Evolutionary conservation across 2,888 invertebrate genomes (phyloP).

Genomic region (Idaea straminata): DNA sequence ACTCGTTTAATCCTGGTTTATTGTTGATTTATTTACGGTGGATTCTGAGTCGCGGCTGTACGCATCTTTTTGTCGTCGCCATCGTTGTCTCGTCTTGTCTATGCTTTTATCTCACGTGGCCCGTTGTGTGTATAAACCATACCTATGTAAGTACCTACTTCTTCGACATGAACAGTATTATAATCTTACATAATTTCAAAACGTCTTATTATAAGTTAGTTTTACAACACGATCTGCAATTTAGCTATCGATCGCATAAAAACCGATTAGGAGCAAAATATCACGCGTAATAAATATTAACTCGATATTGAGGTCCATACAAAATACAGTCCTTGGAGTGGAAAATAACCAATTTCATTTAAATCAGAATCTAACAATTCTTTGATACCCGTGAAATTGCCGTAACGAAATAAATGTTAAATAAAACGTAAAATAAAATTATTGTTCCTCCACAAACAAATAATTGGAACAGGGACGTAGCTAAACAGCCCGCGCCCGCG

Average conservation of each 20-base stretch:
- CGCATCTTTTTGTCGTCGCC: not conserved
- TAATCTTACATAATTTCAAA: not conserved
- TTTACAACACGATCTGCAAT: slow-evolving; percentile 39
- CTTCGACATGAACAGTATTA: not conserved
- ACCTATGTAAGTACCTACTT: not conserved
- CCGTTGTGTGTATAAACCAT: not conserved
- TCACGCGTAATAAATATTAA: slow-evolving; percentile 72
- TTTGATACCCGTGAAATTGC: slow-evolving; percentile 80
- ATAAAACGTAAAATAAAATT: slow-evolving; percentile 81
- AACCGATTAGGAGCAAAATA: slow-evolving; percentile 62
- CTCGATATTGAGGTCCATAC: slow-evolving; percentile 43
- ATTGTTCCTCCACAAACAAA: slow-evolving; percentile 79
- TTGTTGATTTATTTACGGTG: slow-evolving; percentile 70
- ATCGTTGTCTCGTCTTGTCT: slow-evolving; percentile 1
- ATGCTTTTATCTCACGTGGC: not conserved
- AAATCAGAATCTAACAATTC: slow-evolving; percentile 79
- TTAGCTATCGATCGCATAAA: slow-evolving; percentile 45
- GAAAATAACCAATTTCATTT: slow-evolving; percentile 78
- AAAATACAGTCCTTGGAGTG: slow-evolving; percentile 65
- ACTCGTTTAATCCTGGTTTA: slow-evolving; percentile 75
- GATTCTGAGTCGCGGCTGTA: slow-evolving; percentile 15
- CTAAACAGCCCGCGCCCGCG: slow-evolving; percentile 38
- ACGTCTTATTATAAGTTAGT: slow-evolving; percentile 17
- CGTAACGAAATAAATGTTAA: slow-evolving; percentile 81
- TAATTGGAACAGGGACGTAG: slow-evolving; percentile 75